Evolutionary conservation across 2,888 invertebrate species (phyloP), one percentile per base, ranked within the genome.

Genomic region (Eristalis tenax): DNA sequence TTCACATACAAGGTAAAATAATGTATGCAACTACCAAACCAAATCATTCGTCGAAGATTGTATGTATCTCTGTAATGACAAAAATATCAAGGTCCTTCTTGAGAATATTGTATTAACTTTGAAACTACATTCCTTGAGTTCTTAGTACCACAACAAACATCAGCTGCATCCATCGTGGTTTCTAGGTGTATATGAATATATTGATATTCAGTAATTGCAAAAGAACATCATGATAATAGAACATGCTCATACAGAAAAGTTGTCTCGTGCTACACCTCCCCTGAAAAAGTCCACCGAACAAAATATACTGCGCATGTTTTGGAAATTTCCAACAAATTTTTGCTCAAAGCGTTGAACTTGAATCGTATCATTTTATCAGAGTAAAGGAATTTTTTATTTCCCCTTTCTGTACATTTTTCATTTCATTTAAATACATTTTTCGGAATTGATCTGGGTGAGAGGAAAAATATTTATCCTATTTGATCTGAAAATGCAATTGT

Each of bases 41-140:
- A 59, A 63, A 68, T 68, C 57, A 68, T 61, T 18, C 22, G 4
- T 23, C 4, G 23, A 5, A 2, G 26, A 10, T 6, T 23, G 0
- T 61, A 22, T 66, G 4, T 61, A n/a, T 28, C 38, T 43, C 11
- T 26, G 26, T 80, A 70, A 75, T 75, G 70, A 50, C n/a, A 80
- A 74, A 63, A 68, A 80, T 69, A 84, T 75, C 79, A 79, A 84
- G 75, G 83, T 79, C 75, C 68, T 66, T 59, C 63, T 15, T 23
- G 15, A 43, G 69, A 74, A 78, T 69, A 68, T 40, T 32, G 63
- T 68, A 57, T 64, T 68, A 79, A 83, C 70, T 83, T 73, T 73
- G 57, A 79, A 59, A 78, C 65, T 35, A 18, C 40, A 56, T 76
- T 82, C 61, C 50, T 77, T 73, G 8, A 61, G 56, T 78, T 69